A percentile compares a stretch with the other conserved stretches of the same genome.
Conservation (phyloP, 2,113 vertebrate genomes). For the Megalops atlanticus region DNA sequence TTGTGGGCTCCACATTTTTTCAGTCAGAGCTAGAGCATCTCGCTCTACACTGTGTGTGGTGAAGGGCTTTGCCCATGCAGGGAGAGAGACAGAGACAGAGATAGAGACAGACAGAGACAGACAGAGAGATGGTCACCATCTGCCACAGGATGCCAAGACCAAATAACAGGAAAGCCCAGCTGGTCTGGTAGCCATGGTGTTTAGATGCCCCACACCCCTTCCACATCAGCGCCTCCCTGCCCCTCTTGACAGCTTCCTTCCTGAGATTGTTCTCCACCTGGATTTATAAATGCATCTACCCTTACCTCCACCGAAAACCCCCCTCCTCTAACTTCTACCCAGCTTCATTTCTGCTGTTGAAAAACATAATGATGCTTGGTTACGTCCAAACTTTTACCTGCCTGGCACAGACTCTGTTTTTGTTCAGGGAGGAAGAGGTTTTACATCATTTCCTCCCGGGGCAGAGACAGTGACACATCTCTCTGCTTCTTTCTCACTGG, state of each 20-base stretch:
- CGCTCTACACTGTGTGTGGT: too few species aligned
- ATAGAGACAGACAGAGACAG: too few species aligned
- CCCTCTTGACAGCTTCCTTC: conserved; percentile 64
- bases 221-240: conserved; percentile 57
- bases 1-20: too few species aligned
- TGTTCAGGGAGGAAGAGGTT: neutral
- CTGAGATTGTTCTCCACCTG: conserved; percentile 71
- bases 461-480: neutral
- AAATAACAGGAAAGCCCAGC: conserved; percentile 79
- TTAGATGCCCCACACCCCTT: too few species aligned
- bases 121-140: neutral
- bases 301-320: neutral
- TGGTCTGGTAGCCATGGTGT: too few species aligned
- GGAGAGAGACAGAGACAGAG: too few species aligned
- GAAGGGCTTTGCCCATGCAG: too few species aligned
- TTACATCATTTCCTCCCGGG: too few species aligned
- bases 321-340: neutral
- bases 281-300: conserved; percentile 66
- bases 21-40: too few species aligned
- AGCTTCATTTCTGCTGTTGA: too few species aligned
- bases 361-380: too few species aligned
- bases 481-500: conserved; percentile 28
- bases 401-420: neutral
- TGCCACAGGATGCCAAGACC: too few species aligned
- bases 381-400: neutral